Evolutionary conservation across 2,113 vertebrate genomes (phyloP), one percentile per base, ranked within the genome.

Genomic region (Hassar affinis): DNA sequence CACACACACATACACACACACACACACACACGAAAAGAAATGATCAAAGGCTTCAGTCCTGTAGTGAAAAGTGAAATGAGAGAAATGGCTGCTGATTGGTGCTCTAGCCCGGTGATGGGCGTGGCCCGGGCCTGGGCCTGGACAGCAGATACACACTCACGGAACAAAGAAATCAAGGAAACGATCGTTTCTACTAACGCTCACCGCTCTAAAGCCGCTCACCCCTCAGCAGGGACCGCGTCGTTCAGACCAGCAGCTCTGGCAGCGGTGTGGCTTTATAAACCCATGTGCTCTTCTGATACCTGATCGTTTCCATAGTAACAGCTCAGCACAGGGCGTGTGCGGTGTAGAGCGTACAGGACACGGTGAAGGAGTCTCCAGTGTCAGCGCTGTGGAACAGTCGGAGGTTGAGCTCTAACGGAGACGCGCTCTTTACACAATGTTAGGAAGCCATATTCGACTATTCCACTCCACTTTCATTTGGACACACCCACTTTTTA

Each of bases 31-130:
- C 35, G 14, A 9, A 71, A 51, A 87, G 64, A 54, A 49, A 7
- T 27, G 71, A 80, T 74, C 27, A 84, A 89, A 86, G 76, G 82
- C 45, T 72, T 75, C 27, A 45, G 80, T 52, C 49, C 11, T 54
- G 38, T 30, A 68, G 6, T 77, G 18, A 57, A 85, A 68, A 81
- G 57, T 64, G 56, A 72, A 87, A 81, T 74, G 42, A 78, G 14
- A 54, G 78, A 27, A 78, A 62, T 18, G 69, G 38, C 82, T 61
- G 75, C 68, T 68, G 45, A 71, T 76, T 84, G 61, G 79, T 79
- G 69, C 18, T 22, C 18, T 7, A 68, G 33, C 35, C 64, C 33
- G 0, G 62, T 8, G 62, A 35, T 20, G 62, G 62, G 17, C 18
- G 66, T n/a, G n/a, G n/a, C n/a, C n/a, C n/a, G 11, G 45, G 20